Percentiles rank a stretch among this genome's conserved stretches.
Evolutionary conservation across 2,113 vertebrate genomes (phyloP).

Genomic region (Calcarius ornatus): DNA sequence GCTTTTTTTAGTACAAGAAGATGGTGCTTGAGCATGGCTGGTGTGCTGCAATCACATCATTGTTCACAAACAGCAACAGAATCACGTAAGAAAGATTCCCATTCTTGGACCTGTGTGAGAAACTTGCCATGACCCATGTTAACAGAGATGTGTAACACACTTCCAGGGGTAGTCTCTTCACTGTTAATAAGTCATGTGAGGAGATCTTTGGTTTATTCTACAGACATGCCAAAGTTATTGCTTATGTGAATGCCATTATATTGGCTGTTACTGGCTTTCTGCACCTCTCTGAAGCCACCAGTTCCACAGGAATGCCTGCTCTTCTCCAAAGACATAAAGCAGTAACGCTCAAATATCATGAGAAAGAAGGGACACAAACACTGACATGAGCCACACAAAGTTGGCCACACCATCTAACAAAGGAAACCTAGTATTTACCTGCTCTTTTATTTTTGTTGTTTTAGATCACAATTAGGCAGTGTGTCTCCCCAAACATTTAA

Average conservation of each 20-base stretch:
- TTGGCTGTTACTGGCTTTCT: not conserved
- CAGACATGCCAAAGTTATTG: not conserved
- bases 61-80: not conserved
- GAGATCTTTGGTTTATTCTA: not conserved
- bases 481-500: not conserved
- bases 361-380: not conserved
- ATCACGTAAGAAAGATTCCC: not conserved
- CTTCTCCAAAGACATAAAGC: not conserved
- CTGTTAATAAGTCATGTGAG: not conserved
- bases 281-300: not conserved
- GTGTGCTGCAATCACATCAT: not conserved
- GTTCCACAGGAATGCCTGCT: not conserved
- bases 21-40: not conserved
- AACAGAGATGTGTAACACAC: not conserved
- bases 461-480: not conserved
- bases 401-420: not conserved
- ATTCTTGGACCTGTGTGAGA: not conserved
- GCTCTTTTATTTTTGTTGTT: not conserved
- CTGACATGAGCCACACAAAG: not conserved
- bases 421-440: not conserved
- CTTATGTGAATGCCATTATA: not conserved
- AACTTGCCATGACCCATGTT: not conserved
- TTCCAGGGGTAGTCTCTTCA: not conserved
- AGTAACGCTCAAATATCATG: accelerated
- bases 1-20: not conserved